phyloP scores from a whole-genome alignment of 2,113 vertebrate genomes.

The Mobula birostris region DNA sequence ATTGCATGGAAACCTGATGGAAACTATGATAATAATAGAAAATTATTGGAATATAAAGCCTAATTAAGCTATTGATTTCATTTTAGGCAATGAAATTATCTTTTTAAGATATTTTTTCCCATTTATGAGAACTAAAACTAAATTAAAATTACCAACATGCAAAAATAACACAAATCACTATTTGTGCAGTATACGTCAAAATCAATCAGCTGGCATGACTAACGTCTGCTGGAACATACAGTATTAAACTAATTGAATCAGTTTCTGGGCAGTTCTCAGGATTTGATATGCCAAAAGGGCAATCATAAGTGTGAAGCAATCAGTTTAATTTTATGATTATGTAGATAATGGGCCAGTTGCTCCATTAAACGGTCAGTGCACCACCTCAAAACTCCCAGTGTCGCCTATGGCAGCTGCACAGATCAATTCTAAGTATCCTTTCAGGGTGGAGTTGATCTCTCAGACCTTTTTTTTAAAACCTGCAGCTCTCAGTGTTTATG shows the following conservation, averaged over 20 bases:
- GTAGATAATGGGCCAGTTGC: not conserved
- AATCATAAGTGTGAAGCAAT: constrained; percentile 13
- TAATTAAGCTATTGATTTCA: not conserved
- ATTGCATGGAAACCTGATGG: not conserved
- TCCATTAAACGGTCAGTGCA: constrained; percentile 7
- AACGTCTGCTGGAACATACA: constrained; percentile 1
- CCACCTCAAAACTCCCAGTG: not conserved
- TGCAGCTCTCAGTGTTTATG: not conserved
- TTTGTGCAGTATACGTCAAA: not conserved
- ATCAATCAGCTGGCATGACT: not conserved
- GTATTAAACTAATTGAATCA: constrained; percentile 2
- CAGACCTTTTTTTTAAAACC: not conserved
- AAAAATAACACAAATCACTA: not conserved
- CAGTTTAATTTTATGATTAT: constrained; percentile 31
- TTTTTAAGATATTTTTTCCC: not conserved
- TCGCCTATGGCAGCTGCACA: not conserved
- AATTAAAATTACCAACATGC: not conserved
- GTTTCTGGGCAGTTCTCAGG: constrained; percentile 8
- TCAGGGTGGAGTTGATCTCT: not conserved
- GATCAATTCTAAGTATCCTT: not conserved
- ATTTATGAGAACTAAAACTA: not conserved
- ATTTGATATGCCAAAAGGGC: constrained; percentile 29
- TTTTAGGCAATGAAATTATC: not conserved
- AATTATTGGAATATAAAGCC: not conserved
- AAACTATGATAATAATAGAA: not conserved